These are phyloP conservation scores for Parasteatoda tepidariorum DNA, from an alignment of 1,140 invertebrate species.

Conservation along the genomic window DNA sequence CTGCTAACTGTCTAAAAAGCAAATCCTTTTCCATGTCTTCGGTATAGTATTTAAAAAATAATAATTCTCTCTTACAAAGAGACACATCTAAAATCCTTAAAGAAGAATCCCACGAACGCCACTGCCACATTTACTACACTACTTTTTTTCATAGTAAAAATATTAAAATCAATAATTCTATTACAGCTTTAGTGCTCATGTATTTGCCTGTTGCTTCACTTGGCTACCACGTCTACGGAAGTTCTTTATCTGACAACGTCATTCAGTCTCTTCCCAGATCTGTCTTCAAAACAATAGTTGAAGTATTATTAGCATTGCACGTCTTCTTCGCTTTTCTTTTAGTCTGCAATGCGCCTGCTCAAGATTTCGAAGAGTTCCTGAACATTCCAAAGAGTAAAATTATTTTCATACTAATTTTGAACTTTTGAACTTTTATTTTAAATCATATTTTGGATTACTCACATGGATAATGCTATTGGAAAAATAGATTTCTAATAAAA, in stretches of 20 bases:
- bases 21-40: no score
- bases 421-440: no score
- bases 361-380: conserved; percentile 78
- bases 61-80: no score
- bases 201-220: conserved; percentile 73
- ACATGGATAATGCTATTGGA: no score
- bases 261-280: conserved; percentile 71
- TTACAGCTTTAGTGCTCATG: conserved; percentile 73
- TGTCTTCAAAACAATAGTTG: conserved; percentile 71
- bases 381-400: conserved; percentile 75
- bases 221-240: conserved; percentile 75
- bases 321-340: conserved; percentile 76
- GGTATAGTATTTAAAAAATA: no score
- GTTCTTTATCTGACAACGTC: conserved; percentile 71
- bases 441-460: no score
- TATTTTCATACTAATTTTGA: background rate
- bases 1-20: no score
- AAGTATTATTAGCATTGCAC: conserved; percentile 75
- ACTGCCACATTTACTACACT: no score
- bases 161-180: conserved; percentile 1
- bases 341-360: conserved; percentile 76
- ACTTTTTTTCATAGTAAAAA: background rate
- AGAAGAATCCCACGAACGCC: no score
- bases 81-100: no score
- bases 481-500: no score